Base-by-base conservation (phyloP, 2,888 invertebrate genomes). In the Chrysodeixis includens region DNA sequence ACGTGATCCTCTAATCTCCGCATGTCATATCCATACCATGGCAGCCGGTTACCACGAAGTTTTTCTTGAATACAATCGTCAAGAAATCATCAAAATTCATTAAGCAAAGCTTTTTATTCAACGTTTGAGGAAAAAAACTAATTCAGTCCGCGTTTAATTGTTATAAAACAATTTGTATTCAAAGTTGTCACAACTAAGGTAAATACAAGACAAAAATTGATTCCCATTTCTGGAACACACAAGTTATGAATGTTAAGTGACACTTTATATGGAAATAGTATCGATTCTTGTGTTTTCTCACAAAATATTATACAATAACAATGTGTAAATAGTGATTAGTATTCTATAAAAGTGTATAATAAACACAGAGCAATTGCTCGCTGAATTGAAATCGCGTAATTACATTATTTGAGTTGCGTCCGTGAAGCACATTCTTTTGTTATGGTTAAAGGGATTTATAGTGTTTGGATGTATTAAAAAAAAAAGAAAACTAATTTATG, bases 121-220 rank as follows among this genome's bases (percentile, higher is more conserved):
- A n/a, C n/a, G n/a, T n/a, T n/a, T n/a, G n/a, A n/a, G n/a, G n/a
- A n/a, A n/a, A n/a, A n/a, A n/a, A n/a, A n/a, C n/a, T n/a, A n/a
- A n/a, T n/a, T n/a, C n/a, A n/a, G n/a, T n/a, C n/a, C n/a, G n/a
- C n/a, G n/a, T 40, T 49, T 59, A 66, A 73, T 73, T 57, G 71
- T 57, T 57, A 57, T 40, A 62, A 59, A n/a, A 20, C 60, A 1
- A 76, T 78, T 79, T 73, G 70, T 65, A 77, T 79, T 66, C 77
- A 7, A 49, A 62, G 52, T 66, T n/a, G 22, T 22, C 44, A 26
- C 7, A 69, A 56, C 54, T 35, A 52, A 26, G 35, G 32, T 30
- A 57, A 58, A 72, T 51, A 51, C 49, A 44, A 62, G 22, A 22
- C 40, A 67, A 66, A 65, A 53, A 54, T 53, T 40, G 44, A 10